These are phyloP conservation scores for Physeter macrocephalus DNA, from an alignment of 2,113 vertebrate species.

Conservation along the genomic window DNA sequence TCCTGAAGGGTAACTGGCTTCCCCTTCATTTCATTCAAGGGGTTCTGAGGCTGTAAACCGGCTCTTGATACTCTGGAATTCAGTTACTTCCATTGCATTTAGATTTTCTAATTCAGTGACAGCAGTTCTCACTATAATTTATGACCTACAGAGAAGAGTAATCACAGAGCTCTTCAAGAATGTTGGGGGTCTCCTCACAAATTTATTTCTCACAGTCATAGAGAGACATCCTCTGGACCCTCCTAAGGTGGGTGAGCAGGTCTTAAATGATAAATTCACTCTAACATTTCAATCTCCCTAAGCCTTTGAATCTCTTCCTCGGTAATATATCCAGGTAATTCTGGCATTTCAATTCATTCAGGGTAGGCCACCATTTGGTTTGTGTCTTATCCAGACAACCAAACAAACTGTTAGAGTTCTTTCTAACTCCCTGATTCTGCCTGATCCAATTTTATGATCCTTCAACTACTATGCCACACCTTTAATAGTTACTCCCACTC, in stretches of 20 bases:
- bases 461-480: background rate
- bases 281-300: background rate
- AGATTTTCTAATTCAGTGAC: background rate
- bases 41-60: background rate
- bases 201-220: background rate
- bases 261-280: background rate
- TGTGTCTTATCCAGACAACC: background rate
- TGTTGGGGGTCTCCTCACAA: background rate
- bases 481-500: background rate
- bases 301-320: background rate
- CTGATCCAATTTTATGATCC: background rate
- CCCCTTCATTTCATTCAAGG: background rate
- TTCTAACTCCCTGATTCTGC: background rate
- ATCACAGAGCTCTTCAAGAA: background rate
- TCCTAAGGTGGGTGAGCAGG: background rate
- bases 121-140: background rate
- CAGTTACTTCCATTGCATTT: background rate
- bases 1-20: background rate
- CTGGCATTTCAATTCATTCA: background rate
- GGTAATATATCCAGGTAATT: background rate
- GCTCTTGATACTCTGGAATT: background rate
- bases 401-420: background rate
- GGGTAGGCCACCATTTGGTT: background rate
- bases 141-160: background rate
- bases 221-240: background rate